Evolutionary conservation across 2,113 vertebrate genomes (phyloP).

Genomic region (Litocranius walleri): DNA sequence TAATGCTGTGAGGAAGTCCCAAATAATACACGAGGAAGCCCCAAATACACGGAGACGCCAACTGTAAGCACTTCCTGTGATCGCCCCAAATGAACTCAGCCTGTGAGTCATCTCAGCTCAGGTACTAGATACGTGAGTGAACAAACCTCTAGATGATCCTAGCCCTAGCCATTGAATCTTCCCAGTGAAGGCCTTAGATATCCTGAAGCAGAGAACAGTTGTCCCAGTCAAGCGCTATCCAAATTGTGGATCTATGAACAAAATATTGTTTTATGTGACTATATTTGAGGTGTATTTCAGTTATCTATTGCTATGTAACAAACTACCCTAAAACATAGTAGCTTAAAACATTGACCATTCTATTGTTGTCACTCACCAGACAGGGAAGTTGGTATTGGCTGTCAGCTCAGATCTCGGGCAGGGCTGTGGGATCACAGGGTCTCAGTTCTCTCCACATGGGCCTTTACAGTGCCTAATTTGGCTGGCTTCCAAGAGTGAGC

Average conservation of each 20-base stretch:
- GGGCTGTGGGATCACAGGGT: background rate
- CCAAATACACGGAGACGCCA: background rate
- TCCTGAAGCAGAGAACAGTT: background rate
- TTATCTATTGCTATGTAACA: background rate
- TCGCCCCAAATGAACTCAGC: background rate
- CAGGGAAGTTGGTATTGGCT: background rate
- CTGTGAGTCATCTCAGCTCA: background rate
- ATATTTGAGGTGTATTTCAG: background rate
- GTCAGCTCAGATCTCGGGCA: background rate
- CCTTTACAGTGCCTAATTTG: background rate
- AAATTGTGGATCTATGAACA: background rate
- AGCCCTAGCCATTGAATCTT: background rate
- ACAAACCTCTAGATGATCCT: background rate
- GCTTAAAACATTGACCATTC: background rate
- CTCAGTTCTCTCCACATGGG: background rate
- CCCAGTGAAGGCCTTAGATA: background rate
- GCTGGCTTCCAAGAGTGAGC: background rate
- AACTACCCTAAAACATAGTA: background rate
- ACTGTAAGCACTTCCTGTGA: background rate
- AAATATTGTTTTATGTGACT: background rate
- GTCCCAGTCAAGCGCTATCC: background rate
- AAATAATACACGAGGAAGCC: background rate
- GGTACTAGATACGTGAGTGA: background rate
- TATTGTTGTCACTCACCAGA: background rate
- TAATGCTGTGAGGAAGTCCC: background rate